A percentile compares a stretch with the other conserved stretches of the same genome.
Conservation (phyloP, 2,888 invertebrate genomes). For the Mimas tiliae region DNA sequence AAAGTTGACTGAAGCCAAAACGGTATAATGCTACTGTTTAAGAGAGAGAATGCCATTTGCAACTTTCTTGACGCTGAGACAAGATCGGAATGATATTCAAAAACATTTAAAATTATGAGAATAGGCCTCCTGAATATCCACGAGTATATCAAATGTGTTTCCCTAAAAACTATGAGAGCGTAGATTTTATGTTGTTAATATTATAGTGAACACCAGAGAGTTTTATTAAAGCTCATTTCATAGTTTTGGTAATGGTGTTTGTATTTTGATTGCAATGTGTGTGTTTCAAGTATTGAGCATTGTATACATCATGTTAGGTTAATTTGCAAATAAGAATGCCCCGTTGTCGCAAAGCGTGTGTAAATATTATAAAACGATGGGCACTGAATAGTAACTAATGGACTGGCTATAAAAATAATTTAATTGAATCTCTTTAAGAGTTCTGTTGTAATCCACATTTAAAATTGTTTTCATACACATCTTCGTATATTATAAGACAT, state of each 20-base stretch:
- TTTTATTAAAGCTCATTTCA: neutral
- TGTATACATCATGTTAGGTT: slow-evolving; percentile 31
- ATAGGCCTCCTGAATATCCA: too few relatives aligned
- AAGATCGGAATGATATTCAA: too few relatives aligned
- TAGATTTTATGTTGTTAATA: neutral
- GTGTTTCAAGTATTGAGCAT: slow-evolving; percentile 32
- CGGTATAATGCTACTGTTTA: too few relatives aligned
- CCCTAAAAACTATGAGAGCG: neutral
- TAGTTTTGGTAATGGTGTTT: slow-evolving; percentile 11
- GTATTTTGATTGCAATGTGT: slow-evolving; percentile 31
- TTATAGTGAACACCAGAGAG: neutral
- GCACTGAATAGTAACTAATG: slow-evolving; percentile 70
- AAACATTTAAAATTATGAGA: too few relatives aligned
- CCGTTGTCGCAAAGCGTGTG: slow-evolving; percentile 70
- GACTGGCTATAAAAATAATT: slow-evolving; percentile 65
- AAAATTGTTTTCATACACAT: slow-evolving; percentile 19
- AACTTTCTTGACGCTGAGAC: too few relatives aligned
- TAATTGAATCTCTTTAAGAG: slow-evolving; percentile 79
- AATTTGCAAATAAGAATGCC: slow-evolving; percentile 46
- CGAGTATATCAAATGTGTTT: neutral
- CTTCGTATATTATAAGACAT: neutral
- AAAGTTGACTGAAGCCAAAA: too few relatives aligned
- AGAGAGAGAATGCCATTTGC: too few relatives aligned
- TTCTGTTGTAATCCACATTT: slow-evolving; percentile 36
- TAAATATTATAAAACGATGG: slow-evolving; percentile 56